Evolutionary conservation across 1,140 invertebrate genomes (phyloP), one percentile per base, ranked within the genome.

Genomic region (Camponotus vicinus): DNA sequence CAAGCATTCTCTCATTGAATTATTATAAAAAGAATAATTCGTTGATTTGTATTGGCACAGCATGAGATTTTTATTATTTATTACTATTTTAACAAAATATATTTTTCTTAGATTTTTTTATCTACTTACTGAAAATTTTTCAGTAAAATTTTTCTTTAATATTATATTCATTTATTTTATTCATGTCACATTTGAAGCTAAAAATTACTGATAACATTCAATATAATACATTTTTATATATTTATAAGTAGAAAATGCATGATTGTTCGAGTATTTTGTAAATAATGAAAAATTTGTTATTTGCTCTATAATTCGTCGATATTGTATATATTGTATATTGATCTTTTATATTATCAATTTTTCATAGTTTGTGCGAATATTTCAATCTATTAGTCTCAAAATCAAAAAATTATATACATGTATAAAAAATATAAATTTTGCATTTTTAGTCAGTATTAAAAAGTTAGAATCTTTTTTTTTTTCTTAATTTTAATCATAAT

Each of bases 21-120:
- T 95, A 95, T 86, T 94, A 95, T 40, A 91, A 91, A 49, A 95
- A 94, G 87, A 95, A 93, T 70, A 95, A 90, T 91, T 95, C 94
- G 52, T 92, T 94, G 9, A 91, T 95, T 63, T 95, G 95, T 87
- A 94, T 95, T 21, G 94, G 94, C 32, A 94, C 94, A 8, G 89
- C 90, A 37, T 93, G 92, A 85, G 73, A 52, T 77, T 80, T 86
- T 67, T 76, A 90, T 21, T 80, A 83, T 75, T 83, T 61, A 75
- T 75, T 83, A 52, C 45, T 80, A 70, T 52, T 69, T 15, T 15
- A 55, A 18, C 18, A 42, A 80, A 40, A 52, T 5, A 3, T 69
- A 52, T 5, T 69, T 80, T 8, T 70, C 42, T 82, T 61, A 21
- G 34, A 59, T 59, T 71, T 61, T 71, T 79, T 37, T 52, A 69